Base-by-base conservation (phyloP, 2,888 invertebrate species). In the Tenthredo scrophulariae region DNA sequence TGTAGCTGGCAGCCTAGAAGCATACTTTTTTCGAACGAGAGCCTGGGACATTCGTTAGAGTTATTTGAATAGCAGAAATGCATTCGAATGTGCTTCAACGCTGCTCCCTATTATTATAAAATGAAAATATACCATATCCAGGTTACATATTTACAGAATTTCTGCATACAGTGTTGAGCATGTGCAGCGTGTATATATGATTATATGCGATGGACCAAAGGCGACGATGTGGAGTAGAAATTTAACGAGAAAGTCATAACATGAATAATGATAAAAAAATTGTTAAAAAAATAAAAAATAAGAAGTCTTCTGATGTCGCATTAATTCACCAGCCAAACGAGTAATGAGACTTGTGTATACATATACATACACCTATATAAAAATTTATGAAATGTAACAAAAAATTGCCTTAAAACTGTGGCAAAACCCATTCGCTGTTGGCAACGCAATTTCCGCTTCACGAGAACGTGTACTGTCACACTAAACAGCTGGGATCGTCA, bases 261-360 rank as follows among this genome's bases (percentile, higher is more conserved):
- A 80, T 80, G 80, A 80, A 80, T 80, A 80, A 80, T 80, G 9
- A 80, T 80, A 80, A 77, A 26, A 13, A 29, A 54, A 29, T 4
- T 37, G 29, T 33, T 33, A 6, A 22, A 40, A 58, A 40, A 58
- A n/a, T n/a, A 9, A 13, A 37, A 40, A 80, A 33, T 3, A 58
- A 29, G 4, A 37, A 33, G 50, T n/a, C 58, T 80, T 80, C 40
- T 62, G 22, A 29, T 46, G 29, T 50, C 33, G 67, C 22, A 83
- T 83, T 83, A 83, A 83, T 83, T 83, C 83, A 83, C 3, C 80
- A 40, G 80, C 58, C 58, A 62, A 80, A 58, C 83, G 26, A 67
- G 67, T 83, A 83, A 83, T 33, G 82, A 83, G 82, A 83, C 58
- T 83, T 29, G 65, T 46, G 10, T 33, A 54, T n/a, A 33, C 29